Evolutionary conservation across 2,888 invertebrate species (phyloP), one percentile per base, ranked within the genome.

Genomic region (Eurytoma adleriae): DNA sequence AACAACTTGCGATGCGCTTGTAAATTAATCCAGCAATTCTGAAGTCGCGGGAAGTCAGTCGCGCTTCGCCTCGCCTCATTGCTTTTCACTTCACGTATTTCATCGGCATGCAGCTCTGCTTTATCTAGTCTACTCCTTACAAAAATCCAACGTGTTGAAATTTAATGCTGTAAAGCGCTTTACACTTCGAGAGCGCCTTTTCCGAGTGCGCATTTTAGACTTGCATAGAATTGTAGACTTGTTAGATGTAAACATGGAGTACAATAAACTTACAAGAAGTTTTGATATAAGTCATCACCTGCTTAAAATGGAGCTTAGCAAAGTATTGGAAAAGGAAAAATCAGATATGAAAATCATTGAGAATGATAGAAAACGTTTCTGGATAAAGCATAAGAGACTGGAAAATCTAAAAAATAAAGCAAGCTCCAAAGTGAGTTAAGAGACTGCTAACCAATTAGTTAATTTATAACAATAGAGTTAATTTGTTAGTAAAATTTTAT

Each of bases 301-400:
- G 64, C 81, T 86, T 48, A 59, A 77, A n/a, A 83, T 74, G n/a
- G 85, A 86, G 80, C 77, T 87, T 18, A 76, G 78, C 69, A 85
- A 83, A 62, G 79, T 87, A 50, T 81, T 85, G 24, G 81, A 82
- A 74, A 78, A 79, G 48, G 84, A 85, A 72, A 86, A 84, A 71
- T 84, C 84, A 27, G 84, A 85, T 16, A 77, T 84, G 7, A 83
- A 84, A 61, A 85, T 85, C 83, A 74, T 87, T 48, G 84, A 87
- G 20, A 83, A 84, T 2, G 83, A 69, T n/a, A 84, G 81, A 70
- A 84, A 84, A 64, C 84, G 86, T 20, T 86, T 87, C 68, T 82
- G 84, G 59, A 82, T 79, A 12, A 85, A 85, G 30, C 81, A 84
- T 78, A 85, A 83, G 40, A 40, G 7, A 3, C 40, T 40, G 40